A percentile compares a stretch with the other conserved stretches of the same genome.
Conservation (phyloP, 1,140 invertebrate species). For the Orius insidiosus region DNA sequence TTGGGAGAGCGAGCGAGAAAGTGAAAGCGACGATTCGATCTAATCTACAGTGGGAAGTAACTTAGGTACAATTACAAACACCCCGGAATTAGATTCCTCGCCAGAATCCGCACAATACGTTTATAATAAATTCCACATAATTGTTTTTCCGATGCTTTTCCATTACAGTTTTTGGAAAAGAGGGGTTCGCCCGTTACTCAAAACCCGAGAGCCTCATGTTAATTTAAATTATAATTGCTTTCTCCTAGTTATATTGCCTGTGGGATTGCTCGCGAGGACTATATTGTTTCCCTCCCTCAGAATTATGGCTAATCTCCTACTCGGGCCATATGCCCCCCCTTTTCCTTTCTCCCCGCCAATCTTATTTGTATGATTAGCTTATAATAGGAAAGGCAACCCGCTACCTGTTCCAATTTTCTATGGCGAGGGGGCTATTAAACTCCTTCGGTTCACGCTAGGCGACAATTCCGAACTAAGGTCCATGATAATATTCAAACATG, state of each 20-base stretch:
- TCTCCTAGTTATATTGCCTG: conserved; percentile 12
- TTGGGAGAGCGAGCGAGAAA: neutral
- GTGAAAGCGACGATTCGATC: conserved; percentile 2
- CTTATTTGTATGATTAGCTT: conserved; percentile 12
- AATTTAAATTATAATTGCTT: conserved; percentile 13
- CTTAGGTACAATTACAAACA: conserved; percentile 4
- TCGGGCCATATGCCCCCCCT: too few species aligned
- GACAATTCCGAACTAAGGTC: too few species aligned
- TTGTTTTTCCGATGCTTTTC: conserved; percentile 11
- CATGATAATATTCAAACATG: too few species aligned
- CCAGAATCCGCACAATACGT: neutral
- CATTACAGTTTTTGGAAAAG: conserved; percentile 8
- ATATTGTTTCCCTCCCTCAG: conserved; percentile 8
- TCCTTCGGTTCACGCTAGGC: neutral
- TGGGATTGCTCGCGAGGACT: conserved; percentile 9
- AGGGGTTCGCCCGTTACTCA: conserved; percentile 3
- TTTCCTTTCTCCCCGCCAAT: neutral
- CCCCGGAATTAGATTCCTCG: conserved; percentile 1
- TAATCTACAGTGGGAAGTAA: conserved; percentile 1
- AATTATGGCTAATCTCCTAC: conserved; percentile 10
- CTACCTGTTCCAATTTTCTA: conserved; percentile 8
- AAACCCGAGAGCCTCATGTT: conserved; percentile 11
- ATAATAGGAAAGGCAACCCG: conserved; percentile 9
- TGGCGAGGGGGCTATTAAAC: conserved; percentile 5
- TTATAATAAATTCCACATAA: conserved; percentile 12